Conservation (phyloP, 2,888 invertebrate species). For the Cheilosia soror region DNA sequence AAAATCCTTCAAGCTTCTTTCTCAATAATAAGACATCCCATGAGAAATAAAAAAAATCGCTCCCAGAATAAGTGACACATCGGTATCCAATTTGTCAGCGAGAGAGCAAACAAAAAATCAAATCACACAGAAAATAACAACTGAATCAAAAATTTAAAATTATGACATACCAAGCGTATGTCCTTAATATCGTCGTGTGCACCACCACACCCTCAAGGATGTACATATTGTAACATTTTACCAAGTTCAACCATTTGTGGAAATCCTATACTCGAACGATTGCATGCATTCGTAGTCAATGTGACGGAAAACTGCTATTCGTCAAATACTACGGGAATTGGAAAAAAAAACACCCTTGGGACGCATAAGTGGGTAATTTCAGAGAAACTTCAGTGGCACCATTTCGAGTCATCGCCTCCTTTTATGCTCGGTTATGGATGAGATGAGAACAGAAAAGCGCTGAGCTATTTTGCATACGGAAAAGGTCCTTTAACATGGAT, state of each 20-base stretch:
- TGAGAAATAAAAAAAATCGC: too few species aligned
- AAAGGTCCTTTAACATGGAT: constrained; percentile 14
- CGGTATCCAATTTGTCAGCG: too few species aligned
- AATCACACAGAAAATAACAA: too few species aligned
- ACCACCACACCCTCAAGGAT: not conserved
- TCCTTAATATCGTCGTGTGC: too few species aligned
- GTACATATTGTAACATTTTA: constrained; percentile 17
- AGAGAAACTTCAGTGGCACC: constrained; percentile 19
- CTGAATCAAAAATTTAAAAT: too few species aligned
- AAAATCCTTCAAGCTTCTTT: too few species aligned
- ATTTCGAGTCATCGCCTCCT: constrained; percentile 33
- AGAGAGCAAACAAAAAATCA: too few species aligned
- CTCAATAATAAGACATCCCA: too few species aligned
- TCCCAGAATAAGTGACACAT: too few species aligned
- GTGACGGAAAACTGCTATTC: constrained; percentile 29
- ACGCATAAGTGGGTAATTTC: constrained; percentile 24
- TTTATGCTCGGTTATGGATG: not conserved
- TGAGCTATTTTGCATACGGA: constrained; percentile 2
- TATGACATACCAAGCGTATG: too few species aligned
- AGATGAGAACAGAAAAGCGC: not conserved
- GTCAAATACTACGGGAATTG: constrained; percentile 1
- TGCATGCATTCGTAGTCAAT: constrained; percentile 39
- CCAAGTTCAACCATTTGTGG: constrained; percentile 28
- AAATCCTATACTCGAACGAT: constrained; percentile 29
- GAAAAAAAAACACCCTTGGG: constrained; percentile 5